Evolutionary conservation across 2,797 vertebrate genomes (phyloP).

Genomic region (Sebastes variabilis): DNA sequence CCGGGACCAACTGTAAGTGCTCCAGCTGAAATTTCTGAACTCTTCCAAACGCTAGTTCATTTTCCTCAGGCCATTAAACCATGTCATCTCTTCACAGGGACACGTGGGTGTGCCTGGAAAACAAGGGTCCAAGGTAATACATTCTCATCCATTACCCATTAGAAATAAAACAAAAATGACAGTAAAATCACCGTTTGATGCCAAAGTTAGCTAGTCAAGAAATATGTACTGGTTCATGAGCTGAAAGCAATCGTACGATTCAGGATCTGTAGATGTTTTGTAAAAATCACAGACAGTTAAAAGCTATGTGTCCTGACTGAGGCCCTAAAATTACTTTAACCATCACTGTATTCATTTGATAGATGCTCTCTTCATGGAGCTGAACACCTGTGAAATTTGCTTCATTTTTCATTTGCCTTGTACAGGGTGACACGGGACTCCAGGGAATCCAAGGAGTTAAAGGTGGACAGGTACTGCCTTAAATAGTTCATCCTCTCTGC

Average conservation of each 20-base stretch:
- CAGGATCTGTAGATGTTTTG: constrained; percentile 15
- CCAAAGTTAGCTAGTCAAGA: constrained; percentile 8
- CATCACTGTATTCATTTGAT: not conserved
- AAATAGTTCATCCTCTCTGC: constrained; percentile 15
- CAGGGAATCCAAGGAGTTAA: constrained; percentile 76
- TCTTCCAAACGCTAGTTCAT: constrained; percentile 58
- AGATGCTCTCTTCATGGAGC: not conserved
- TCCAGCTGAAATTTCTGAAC: constrained; percentile 55
- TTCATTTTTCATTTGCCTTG: constrained; percentile 24
- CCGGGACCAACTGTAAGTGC: constrained; percentile 81
- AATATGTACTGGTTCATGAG: constrained; percentile 10
- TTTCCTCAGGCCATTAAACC: constrained; percentile 64
- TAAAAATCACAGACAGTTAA: not conserved
- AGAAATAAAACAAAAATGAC: constrained; percentile 14
- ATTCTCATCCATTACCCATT: constrained; percentile 31
- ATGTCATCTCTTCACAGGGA: constrained; percentile 75
- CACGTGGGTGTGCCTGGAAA: constrained; percentile 80
- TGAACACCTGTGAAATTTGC: not conserved
- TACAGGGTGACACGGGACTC: constrained; percentile 79
- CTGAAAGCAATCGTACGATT: not conserved
- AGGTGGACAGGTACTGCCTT: constrained; percentile 74
- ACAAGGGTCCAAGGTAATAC: constrained; percentile 80
- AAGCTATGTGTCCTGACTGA: not conserved
- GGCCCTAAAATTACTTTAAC: not conserved
- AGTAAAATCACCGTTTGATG: constrained; percentile 23